Evolutionary conservation across 2,113 vertebrate genomes (phyloP).

Genomic region (Craseonycteris thonglongyai): DNA sequence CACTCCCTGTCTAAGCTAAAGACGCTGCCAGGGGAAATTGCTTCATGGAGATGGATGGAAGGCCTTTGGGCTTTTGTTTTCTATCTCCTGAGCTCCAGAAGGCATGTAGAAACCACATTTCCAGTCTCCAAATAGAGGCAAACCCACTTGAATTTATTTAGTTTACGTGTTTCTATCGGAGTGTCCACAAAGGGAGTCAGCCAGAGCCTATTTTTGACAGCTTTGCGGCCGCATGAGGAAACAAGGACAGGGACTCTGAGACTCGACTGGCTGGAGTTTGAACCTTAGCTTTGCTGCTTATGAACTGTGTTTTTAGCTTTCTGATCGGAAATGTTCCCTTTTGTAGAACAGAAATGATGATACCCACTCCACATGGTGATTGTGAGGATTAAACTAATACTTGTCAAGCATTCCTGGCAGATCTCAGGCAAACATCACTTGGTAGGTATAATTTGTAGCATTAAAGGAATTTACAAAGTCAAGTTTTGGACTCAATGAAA

Average conservation of each 20-base stretch:
- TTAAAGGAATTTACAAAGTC: background rate
- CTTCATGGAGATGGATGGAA: background rate
- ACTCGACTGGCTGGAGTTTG: background rate
- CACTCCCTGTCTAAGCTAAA: background rate
- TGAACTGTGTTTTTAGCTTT: background rate
- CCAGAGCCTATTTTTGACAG: background rate
- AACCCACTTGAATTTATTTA: slow-evolving; percentile 34
- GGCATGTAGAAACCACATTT: background rate
- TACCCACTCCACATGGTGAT: background rate
- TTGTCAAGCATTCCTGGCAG: background rate
- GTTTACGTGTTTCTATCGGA: slow-evolving; percentile 32
- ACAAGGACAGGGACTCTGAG: background rate
- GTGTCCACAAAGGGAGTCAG: background rate
- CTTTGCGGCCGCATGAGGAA: background rate
- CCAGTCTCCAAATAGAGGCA: background rate
- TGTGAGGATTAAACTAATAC: background rate
- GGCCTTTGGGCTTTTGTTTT: background rate
- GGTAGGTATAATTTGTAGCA: background rate
- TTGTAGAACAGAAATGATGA: background rate
- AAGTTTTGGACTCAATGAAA: background rate
- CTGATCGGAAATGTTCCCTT: background rate
- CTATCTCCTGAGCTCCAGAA: background rate
- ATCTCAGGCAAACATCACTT: background rate
- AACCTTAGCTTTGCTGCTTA: background rate
- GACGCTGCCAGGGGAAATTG: background rate